phyloP scores from a whole-genome alignment of 2,888 invertebrate species.

The Apamea sordens region DNA sequence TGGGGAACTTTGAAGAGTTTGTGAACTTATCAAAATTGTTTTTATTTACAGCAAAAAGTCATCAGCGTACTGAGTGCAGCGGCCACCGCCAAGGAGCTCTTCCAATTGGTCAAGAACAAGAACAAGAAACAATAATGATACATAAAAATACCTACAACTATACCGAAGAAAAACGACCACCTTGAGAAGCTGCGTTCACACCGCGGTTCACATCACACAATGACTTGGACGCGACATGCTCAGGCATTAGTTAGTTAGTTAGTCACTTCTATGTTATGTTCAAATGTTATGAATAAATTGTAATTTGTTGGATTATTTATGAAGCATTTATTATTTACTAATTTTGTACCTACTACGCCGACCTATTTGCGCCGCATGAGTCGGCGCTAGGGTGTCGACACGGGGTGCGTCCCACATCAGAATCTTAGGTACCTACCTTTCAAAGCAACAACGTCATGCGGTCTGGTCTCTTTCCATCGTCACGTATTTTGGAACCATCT shows the following conservation, averaged over 20 bases:
- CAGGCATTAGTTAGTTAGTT: not conserved
- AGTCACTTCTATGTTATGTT: not conserved
- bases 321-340: too few relatives aligned
- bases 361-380: too few relatives aligned
- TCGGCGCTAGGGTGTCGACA: too few relatives aligned
- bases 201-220: not conserved
- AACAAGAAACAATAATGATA: conserved; percentile 10
- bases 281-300: not conserved
- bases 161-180: not conserved
- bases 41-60: too few relatives aligned
- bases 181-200: not conserved
- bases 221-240: not conserved
- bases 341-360: not conserved
- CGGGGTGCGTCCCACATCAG: too few relatives aligned
- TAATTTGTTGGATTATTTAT: not conserved
- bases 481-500: too few relatives aligned
- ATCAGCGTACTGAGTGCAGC: too few relatives aligned
- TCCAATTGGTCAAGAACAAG: conserved; percentile 11
- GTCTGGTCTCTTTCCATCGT: too few relatives aligned
- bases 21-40: not conserved
- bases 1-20: too few relatives aligned
- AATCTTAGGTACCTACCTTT: too few relatives aligned
- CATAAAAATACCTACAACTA: not conserved
- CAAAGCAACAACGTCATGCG: too few relatives aligned
- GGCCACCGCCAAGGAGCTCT: not conserved